Percentiles rank a stretch among this genome's conserved stretches.
Evolutionary conservation across 2,888 invertebrate genomes (phyloP).

Genomic region (Mythimna ferrago): DNA sequence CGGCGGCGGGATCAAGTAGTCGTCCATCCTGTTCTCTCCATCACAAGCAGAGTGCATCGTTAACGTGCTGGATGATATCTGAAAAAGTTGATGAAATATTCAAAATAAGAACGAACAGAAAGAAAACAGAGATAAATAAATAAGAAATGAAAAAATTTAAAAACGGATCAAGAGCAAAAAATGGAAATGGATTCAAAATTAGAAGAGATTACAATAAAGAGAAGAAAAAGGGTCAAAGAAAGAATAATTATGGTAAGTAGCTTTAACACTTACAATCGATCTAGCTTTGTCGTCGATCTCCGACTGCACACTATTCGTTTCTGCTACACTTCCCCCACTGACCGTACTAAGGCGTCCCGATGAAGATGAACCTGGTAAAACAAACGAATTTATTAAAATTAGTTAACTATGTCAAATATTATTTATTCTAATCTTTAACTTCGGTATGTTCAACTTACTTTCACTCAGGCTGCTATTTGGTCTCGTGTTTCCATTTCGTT

Average conservation of each 20-base stretch:
- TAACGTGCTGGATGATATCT: conserved; percentile 86
- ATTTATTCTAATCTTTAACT: neutral
- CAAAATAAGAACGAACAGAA: neutral
- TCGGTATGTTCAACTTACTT: conserved; percentile 75
- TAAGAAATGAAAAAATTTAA: too few species aligned
- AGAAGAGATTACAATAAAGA: neutral
- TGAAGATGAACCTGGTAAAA: conserved; percentile 93
- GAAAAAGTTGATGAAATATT: conserved; percentile 4
- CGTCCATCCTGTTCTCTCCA: conserved; percentile 87
- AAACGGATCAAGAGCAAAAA: neutral
- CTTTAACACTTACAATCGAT: conserved; percentile 83
- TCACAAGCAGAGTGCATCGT: conserved; percentile 87
- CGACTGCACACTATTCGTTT: conserved; percentile 95
- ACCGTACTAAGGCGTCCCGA: conserved; percentile 96
- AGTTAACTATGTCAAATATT: neutral
- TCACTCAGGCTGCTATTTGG: conserved; percentile 88
- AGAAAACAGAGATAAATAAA: too few species aligned
- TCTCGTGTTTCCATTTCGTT: conserved; percentile 85
- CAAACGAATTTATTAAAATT: neutral
- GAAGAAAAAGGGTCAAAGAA: neutral
- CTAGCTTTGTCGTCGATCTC: conserved; percentile 94
- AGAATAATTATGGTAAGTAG: neutral
- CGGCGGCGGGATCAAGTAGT: conserved; percentile 92
- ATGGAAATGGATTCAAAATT: neutral
- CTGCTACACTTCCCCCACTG: conserved; percentile 95